These are phyloP conservation scores for Torymus aiolomorphi DNA, from an alignment of 2,888 invertebrate species.

Conservation along the genomic window DNA sequence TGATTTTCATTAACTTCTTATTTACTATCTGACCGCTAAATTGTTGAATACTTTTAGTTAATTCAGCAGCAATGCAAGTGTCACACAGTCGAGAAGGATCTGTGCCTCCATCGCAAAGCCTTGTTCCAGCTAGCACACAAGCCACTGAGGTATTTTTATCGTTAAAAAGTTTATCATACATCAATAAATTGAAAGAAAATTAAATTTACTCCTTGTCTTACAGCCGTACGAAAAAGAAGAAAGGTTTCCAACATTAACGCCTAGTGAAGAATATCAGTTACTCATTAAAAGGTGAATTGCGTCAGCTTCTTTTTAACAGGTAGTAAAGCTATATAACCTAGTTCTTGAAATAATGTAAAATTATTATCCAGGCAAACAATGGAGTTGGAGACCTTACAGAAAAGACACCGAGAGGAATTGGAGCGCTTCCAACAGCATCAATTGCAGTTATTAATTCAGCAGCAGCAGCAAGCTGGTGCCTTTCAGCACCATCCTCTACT, in stretches of 20 bases:
- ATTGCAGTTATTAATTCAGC: slow-evolving; percentile 71
- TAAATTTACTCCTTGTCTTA: neutral
- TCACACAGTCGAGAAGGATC: slow-evolving; percentile 71
- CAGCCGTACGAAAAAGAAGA: slow-evolving; percentile 71
- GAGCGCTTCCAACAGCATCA: slow-evolving; percentile 74
- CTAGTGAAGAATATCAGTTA: slow-evolving; percentile 74
- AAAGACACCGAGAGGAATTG: slow-evolving; percentile 74
- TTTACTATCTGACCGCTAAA: neutral
- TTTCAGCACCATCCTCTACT: slow-evolving; percentile 72
- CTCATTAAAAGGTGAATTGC: slow-evolving; percentile 71
- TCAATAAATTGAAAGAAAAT: too few species aligned
- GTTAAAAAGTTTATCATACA: too few species aligned
- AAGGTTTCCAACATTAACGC: slow-evolving; percentile 68
- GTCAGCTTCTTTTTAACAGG: neutral
- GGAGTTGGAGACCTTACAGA: slow-evolving; percentile 76
- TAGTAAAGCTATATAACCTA: slow-evolving; percentile 11
- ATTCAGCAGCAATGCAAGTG: slow-evolving; percentile 62
- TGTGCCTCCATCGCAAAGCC: slow-evolving; percentile 66
- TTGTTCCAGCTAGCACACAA: slow-evolving; percentile 57
- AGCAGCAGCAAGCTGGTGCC: slow-evolving; percentile 73
- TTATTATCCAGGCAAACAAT: slow-evolving; percentile 72
- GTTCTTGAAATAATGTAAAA: neutral
- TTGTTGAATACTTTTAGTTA: slow-evolving; percentile 30
- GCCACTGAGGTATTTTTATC: slow-evolving; percentile 63
- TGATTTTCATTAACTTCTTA: neutral